Conservation (phyloP, 2,888 invertebrate genomes). For the Gymnocheta viridis region DNA sequence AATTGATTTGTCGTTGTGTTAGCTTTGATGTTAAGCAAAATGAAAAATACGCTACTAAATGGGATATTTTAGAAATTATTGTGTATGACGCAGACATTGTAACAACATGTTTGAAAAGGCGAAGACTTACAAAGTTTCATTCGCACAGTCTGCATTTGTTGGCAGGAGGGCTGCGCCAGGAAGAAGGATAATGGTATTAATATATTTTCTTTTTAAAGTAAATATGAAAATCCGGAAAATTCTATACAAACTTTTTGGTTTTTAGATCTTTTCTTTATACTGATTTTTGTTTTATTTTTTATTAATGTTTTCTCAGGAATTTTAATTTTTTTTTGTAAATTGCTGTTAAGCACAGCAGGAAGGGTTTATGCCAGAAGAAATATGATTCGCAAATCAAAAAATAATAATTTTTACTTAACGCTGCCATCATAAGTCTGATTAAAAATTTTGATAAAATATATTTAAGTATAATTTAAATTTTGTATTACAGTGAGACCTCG, state of each 20-base stretch:
- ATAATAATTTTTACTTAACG: no score
- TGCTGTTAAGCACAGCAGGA: no score
- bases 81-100: slow-evolving; percentile 44
- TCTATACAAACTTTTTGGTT: background rate
- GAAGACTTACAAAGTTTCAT: slow-evolving; percentile 31
- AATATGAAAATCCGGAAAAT: slow-evolving; percentile 4
- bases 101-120: slow-evolving; percentile 33
- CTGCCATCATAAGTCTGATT: no score
- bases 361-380: no score
- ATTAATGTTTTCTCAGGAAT: background rate
- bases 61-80: slow-evolving; percentile 44
- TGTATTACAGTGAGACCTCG: no score
- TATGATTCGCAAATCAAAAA: no score
- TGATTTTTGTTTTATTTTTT: background rate
- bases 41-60: background rate
- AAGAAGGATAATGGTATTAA: slow-evolving; percentile 37
- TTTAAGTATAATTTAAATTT: no score
- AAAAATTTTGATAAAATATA: no score
- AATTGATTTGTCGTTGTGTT: slow-evolving; percentile 59
- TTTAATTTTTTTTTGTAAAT: no score
- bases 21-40: slow-evolving; percentile 40
- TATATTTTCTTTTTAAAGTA: slow-evolving; percentile 45
- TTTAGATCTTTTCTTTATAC: background rate
- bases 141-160: background rate
- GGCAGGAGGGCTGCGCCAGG: background rate